These are phyloP conservation scores for Linnaemya tessellans DNA, from an alignment of 2,888 invertebrate genomes.

Conservation along the genomic window DNA sequence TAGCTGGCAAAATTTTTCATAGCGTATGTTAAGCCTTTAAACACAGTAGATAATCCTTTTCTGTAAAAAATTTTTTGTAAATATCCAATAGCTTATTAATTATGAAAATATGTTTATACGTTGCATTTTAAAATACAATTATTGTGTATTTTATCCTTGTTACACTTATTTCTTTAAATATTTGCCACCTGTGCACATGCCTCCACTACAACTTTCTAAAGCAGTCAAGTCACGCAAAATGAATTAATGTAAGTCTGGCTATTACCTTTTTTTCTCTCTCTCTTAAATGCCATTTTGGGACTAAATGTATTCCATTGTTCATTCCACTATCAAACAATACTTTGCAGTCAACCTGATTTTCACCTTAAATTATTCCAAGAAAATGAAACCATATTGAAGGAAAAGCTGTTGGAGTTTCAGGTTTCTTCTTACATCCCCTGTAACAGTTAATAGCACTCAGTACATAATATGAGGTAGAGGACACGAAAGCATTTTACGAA, in stretches of 20 bases:
- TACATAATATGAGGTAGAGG: neutral
- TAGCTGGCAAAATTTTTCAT: no score
- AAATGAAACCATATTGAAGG: slow-evolving; percentile 17
- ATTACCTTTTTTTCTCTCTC: slow-evolving; percentile 53
- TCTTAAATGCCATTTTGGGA: slow-evolving; percentile 56
- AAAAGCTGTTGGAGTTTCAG: neutral
- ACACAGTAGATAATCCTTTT: no score
- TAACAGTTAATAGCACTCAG: neutral
- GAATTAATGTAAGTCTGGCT: slow-evolving; percentile 63
- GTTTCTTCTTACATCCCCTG: neutral
- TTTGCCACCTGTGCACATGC: neutral
- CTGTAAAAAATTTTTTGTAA: no score
- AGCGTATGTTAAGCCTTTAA: no score
- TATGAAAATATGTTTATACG: no score
- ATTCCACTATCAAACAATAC: neutral
- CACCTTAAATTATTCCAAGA: neutral
- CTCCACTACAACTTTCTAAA: slow-evolving; percentile 6
- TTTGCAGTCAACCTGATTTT: neutral
- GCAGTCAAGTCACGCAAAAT: slow-evolving; percentile 67
- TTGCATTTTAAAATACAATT: no score
- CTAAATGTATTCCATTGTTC: slow-evolving; percentile 15
- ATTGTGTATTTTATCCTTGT: no score
- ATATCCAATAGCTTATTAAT: no score
- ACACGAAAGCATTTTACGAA: neutral
- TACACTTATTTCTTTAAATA: neutral